These are phyloP conservation scores for Sterna hirundo DNA, from an alignment of 2,113 vertebrate genomes.

Conservation along the genomic window DNA sequence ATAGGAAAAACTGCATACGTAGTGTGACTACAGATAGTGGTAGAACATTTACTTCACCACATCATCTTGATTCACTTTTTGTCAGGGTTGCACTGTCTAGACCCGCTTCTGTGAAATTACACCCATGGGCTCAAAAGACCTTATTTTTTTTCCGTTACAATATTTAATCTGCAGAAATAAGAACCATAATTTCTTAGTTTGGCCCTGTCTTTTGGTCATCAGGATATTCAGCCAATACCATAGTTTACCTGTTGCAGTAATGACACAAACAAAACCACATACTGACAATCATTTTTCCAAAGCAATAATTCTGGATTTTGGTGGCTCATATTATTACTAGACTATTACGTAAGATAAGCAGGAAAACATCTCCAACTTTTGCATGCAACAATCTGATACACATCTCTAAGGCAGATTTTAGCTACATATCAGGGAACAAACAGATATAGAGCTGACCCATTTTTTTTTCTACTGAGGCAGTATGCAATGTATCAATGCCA, in stretches of 20 bases:
- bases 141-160: not conserved
- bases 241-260: not conserved
- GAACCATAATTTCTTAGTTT: not conserved
- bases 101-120: not conserved
- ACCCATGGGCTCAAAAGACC: not conserved
- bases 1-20: not conserved
- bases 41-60: not conserved
- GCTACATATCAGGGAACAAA: not conserved
- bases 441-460: accelerated
- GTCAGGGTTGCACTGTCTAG: not conserved
- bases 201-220: not conserved
- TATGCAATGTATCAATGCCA: not conserved
- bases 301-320: not conserved
- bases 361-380: not conserved
- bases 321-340: not conserved
- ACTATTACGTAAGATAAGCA: not conserved
- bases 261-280: not conserved
- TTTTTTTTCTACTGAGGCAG: not conserved
- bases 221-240: not conserved
- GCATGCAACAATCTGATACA: not conserved
- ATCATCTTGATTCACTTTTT: not conserved
- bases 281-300: not conserved
- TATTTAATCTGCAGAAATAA: not conserved
- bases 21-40: not conserved
- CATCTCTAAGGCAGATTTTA: not conserved